Evolutionary conservation across 2,888 invertebrate genomes (phyloP), one percentile per base, ranked within the genome.

Genomic region (Leptinotarsa haldemani): DNA sequence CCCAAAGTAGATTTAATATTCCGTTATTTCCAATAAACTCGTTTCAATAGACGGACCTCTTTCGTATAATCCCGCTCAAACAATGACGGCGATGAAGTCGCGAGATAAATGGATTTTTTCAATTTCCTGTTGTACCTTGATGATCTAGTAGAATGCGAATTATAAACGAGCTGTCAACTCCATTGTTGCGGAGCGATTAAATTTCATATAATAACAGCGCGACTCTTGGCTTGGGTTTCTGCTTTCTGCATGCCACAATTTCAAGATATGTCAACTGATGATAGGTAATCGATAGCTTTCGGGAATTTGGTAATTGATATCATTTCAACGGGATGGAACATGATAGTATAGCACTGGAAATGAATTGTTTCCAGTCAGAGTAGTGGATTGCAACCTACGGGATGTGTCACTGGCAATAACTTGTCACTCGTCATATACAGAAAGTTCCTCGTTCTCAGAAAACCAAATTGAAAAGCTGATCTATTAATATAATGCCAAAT

Each of bases 31-130:
- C 56, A 56, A 20, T 15, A 22, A 22, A 22, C 56, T 56, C 56
- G 22, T 56, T 52, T 52, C 52, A 20, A 9, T 52, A 18, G n/a
- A 52, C 18, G 18, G 18, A 56, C 16, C 56, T 22, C 22, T 56
- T 22, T 15, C 15, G 13, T 56, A 12, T 1, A 22, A 13, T 22
- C 13, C 22, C 56, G 13, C 56, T 56, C 56, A 56, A 56, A 56
- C 56, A 56, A 22, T 56, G 15, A 18, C 22, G 50, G 50, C 4
- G 53, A 56, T 56, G 56, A 56, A 56, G 22, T 22, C 56, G 20
- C 13, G 22, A 56, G 56, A 22, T 56, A 56, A 56, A 56, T 56
- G 56, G 22, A 56, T 20, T 56, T 56, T 56, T 56, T 56, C 56
- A 56, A 56, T 56, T 56, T 56, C 56, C 56, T 1, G 12, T 56